phyloP scores from a whole-genome alignment of 2,888 invertebrate species.

The Smittia sp. region DNA sequence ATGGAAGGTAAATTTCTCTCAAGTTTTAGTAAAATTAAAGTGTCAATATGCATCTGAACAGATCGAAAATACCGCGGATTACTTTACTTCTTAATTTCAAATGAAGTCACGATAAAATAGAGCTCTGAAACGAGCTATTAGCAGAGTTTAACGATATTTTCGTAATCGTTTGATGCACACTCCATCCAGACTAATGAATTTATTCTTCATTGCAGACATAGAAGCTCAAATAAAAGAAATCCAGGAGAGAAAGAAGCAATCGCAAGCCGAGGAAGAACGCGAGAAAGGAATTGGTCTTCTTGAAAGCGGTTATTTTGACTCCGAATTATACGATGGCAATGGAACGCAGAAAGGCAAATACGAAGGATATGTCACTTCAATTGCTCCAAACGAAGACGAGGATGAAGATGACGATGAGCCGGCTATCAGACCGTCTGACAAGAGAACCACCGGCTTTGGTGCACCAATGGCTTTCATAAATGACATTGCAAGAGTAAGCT shows the following conservation, averaged over 20 bases:
- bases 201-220: constrained; percentile 69
- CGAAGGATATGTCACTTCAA: constrained; percentile 94
- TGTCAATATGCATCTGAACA: no score
- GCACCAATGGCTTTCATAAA: constrained; percentile 86
- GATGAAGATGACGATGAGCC: constrained; percentile 90
- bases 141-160: no score
- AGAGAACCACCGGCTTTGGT: constrained; percentile 73
- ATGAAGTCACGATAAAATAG: no score
- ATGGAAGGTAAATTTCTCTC: no score
- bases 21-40: no score
- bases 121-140: no score
- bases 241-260: constrained; percentile 80
- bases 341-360: constrained; percentile 71
- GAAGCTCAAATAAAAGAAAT: constrained; percentile 92
- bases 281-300: constrained; percentile 82
- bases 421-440: constrained; percentile 61
- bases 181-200: no score
- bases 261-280: constrained; percentile 60
- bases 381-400: constrained; percentile 93
- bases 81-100: no score
- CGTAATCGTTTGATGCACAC: not conserved
- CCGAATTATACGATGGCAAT: constrained; percentile 84
- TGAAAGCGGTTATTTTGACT: constrained; percentile 83
- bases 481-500: constrained; percentile 79
- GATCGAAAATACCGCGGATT: no score